Evolutionary conservation across 1,140 invertebrate genomes (phyloP), one percentile per base, ranked within the genome.

Genomic region (Portunus trituberculatus): DNA sequence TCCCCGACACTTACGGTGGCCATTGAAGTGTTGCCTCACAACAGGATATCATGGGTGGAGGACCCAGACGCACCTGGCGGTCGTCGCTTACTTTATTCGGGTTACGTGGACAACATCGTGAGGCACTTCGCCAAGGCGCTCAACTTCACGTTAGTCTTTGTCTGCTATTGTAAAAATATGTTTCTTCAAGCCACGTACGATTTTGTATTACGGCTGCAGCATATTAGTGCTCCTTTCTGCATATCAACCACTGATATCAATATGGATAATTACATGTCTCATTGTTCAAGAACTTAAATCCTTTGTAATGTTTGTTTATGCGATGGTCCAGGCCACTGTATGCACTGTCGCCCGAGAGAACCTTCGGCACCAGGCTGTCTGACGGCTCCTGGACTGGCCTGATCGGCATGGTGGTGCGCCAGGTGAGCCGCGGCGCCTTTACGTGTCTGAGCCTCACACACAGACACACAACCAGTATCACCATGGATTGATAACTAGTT

Each of bases 11-110:
- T 88, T 16, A 46, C 45, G 31, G 86, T 88, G 31, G 86, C 45
- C 8, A 88, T 88, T 4, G 86, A 88, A 10, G 31, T 88, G 45
- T 16, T 88, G 86, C 86, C 86, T 88, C 86, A 88, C 31, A 39
- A 88, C 86, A 32, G 29, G 7, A 88, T 88, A 31, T 88, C 31
- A 0, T 88, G 86, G 86, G 1, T 46, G 10, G 31, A 88, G 6
- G 86, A 88, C 45, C 7, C 31, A 20, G 86, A 88, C 45, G 86
- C 86, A 0, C 31, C 31, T 88, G 86, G 86, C 29, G 86, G 86
- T 20, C 86, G 45, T 7, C 86, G 86, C 86, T 10, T 88, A 29
- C 28, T 4, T 39, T 88, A 16, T 10, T 20, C 45, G 4, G 86
- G 86, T 16, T 39, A 39, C 16, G 31, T 46, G 25, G 45, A 88